Base-by-base conservation (phyloP, 2,888 invertebrate genomes). In the Helicoverpa assulta region DNA sequence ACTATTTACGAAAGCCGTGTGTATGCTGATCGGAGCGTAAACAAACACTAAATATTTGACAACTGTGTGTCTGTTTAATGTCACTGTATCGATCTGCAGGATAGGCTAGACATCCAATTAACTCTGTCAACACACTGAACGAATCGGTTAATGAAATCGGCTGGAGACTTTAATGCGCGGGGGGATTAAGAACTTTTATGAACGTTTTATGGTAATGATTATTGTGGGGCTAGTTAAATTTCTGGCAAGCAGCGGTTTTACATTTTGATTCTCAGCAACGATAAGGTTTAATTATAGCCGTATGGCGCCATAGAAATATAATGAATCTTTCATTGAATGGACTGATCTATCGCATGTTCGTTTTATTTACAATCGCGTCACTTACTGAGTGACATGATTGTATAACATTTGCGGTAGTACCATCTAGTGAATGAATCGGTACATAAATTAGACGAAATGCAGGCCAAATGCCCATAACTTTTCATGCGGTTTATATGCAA, bases 71-170 rank as follows among this genome's bases (percentile, higher is more conserved):
- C 67, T 55, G 69, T 74, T 73, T 70, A 82, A 80, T 74, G 76
- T 68, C 64, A 63, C 59, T 67, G 57, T 82, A 84, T 84, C 62
- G 85, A 84, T 81, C 73, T 65, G 68, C 58, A 29, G 33, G 67
- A 19, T 65, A 55, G 75, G 52, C 84, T 74, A 73, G 73, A 77
- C 73, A 68, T 67, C 26, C 58, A 76, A 73, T 74, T 81, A 76
- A 55, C 61, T 58, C 61, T 37, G 79, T 74, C 43, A 74, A 78
- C 63, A 69, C 40, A 73, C 40, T 33, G 57, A 50, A 8, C 29
- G 33, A n/a, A 29, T 57, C 14, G n/a, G 21, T 18, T 63, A 0
- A 18, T 8, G 12, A 18, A n/a, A 29, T 52, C 5, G 14, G 47
- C 19, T 50, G 10, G 50, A 75, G n/a, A 26, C 37, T 55, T 58